These are phyloP conservation scores for Epinephelus lanceolatus DNA, from an alignment of 2,113 vertebrate species.

Conservation along the genomic window DNA sequence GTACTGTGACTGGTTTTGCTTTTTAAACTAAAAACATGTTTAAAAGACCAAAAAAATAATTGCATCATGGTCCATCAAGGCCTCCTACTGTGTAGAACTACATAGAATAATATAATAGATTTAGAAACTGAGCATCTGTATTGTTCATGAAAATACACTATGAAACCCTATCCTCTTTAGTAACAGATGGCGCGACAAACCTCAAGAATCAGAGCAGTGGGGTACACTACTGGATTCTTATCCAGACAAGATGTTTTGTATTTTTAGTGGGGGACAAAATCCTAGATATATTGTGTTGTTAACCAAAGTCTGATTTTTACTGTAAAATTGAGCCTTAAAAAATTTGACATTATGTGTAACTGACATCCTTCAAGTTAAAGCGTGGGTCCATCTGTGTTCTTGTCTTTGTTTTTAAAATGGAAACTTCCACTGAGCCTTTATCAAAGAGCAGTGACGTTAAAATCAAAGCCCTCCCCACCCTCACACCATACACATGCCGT, in stretches of 20 bases:
- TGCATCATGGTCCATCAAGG: not conserved
- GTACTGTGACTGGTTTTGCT: constrained; percentile 17
- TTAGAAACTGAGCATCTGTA: constrained; percentile 9
- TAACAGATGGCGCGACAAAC: constrained; percentile 13
- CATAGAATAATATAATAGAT: constrained; percentile 9
- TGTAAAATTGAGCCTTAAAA: not conserved
- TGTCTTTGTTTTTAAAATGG: no score
- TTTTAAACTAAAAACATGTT: not conserved
- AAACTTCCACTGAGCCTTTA: no score
- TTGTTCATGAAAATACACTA: not conserved
- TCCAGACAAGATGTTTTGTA: not conserved
- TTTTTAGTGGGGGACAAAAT: not conserved
- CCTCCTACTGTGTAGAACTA: constrained; percentile 3
- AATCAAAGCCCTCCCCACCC: no score
- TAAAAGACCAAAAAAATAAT: not conserved
- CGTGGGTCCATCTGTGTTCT: no score
- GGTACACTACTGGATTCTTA: not conserved
- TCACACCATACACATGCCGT: no score
- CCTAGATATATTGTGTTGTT: not conserved
- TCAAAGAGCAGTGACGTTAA: no score
- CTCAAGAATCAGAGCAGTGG: not conserved
- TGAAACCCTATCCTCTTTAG: not conserved
- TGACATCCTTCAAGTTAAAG: not conserved
- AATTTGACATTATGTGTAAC: not conserved
- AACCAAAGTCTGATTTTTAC: not conserved